A percentile compares a stretch with the other conserved stretches of the same genome.
Evolutionary conservation across 1,140 invertebrate species (phyloP).

Genomic region (Chionoecetes opilio): DNA sequence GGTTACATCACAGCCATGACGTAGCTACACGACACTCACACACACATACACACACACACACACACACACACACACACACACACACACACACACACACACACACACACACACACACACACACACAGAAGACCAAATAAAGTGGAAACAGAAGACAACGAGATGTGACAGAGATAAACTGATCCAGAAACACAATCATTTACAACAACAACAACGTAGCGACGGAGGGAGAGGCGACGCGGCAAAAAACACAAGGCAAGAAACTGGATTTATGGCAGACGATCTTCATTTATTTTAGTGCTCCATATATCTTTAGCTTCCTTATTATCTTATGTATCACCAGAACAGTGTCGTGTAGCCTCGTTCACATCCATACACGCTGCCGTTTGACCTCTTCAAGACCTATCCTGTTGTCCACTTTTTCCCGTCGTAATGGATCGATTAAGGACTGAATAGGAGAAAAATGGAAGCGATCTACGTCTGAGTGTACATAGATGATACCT

Average conservation of each 20-base stretch:
- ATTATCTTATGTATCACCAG: not conserved
- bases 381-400: not conserved
- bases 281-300: not conserved
- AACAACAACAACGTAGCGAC: not conserved
- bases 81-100: no score
- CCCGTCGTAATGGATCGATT: not conserved
- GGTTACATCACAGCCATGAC: no score
- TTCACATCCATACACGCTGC: not conserved
- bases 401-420: not conserved
- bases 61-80: no score
- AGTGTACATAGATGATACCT: not conserved
- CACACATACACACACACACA: no score
- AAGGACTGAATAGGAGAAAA: not conserved
- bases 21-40: no score
- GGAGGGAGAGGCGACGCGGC: not conserved
- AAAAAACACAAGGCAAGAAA: not conserved
- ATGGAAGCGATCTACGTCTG: not conserved
- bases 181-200: not conserved
- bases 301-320: no score
- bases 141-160: not conserved
- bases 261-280: not conserved
- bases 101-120: no score
- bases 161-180: not conserved
- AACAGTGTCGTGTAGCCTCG: not conserved
- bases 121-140: not conserved